These are phyloP conservation scores for Drosophila kanapiae DNA, from an alignment of 1,140 invertebrate species.

Conservation along the genomic window DNA sequence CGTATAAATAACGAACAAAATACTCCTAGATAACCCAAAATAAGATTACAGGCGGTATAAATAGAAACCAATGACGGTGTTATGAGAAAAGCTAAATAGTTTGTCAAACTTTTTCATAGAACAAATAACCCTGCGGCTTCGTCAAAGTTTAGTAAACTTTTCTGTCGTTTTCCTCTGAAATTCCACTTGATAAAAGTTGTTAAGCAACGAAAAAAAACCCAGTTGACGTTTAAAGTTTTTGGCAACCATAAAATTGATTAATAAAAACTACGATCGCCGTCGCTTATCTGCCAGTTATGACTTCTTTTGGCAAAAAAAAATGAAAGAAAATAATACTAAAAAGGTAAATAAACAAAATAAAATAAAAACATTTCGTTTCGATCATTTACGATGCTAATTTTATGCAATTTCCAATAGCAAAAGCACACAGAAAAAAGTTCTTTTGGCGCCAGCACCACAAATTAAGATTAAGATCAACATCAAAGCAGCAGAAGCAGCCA, in stretches of 20 bases:
- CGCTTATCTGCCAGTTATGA: conserved; percentile 43
- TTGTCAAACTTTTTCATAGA: conserved; percentile 3
- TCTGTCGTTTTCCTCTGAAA: not conserved
- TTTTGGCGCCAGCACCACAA: conserved; percentile 76
- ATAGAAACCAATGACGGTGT: conserved; percentile 14
- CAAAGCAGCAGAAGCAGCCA: conserved; percentile 50
- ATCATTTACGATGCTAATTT: conserved; percentile 67
- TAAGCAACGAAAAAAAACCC: conserved; percentile 7
- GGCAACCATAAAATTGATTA: conserved; percentile 65
- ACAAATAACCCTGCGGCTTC: not conserved
- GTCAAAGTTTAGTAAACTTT: not conserved
- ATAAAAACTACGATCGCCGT: conserved; percentile 34
- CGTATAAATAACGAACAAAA: conserved; percentile 35
- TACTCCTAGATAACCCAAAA: conserved; percentile 21
- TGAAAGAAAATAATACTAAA: not conserved
- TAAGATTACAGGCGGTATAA: conserved; percentile 19
- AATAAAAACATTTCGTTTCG: conserved; percentile 54
- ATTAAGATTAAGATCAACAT: conserved; percentile 82
- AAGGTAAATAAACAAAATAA: conserved; percentile 52
- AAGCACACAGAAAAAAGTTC: conserved; percentile 42
- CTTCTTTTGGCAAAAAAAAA: conserved; percentile 29
- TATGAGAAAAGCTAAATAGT: not conserved
- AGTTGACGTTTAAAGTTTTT: conserved; percentile 19
- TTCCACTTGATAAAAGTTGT: conserved; percentile 24
- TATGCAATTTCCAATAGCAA: conserved; percentile 49